These are phyloP conservation scores for Andrena praecox DNA, from an alignment of 2,888 invertebrate genomes.

Conservation along the genomic window DNA sequence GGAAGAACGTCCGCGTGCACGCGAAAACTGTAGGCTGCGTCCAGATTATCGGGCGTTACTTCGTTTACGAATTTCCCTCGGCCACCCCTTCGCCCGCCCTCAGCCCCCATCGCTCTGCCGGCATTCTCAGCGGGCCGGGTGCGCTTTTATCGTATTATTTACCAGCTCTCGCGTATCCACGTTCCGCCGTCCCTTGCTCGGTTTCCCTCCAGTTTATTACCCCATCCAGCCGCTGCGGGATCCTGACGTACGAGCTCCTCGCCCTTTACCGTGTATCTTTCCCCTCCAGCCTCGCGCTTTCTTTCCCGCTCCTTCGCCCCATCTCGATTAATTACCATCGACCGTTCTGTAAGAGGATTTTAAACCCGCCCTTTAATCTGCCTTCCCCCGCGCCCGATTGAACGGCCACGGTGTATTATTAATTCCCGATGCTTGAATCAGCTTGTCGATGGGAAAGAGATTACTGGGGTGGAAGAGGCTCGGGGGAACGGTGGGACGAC, in stretches of 20 bases:
- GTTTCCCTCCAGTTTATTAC: constrained; percentile 25
- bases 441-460: constrained; percentile 6
- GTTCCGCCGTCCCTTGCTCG: constrained; percentile 11
- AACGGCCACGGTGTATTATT: constrained; percentile 28
- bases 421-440: constrained; percentile 28
- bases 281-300: constrained; percentile 1
- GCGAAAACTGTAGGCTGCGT: constrained; percentile 77
- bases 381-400: constrained; percentile 17
- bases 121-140: constrained; percentile 8
- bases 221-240: constrained; percentile 16
- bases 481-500: constrained; percentile 15
- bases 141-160: constrained; percentile 71
- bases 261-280: constrained; percentile 26
- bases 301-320: background rate
- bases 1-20: constrained; percentile 82
- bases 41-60: constrained; percentile 77
- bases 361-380: constrained; percentile 35
- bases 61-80: constrained; percentile 72
- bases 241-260: constrained; percentile 49
- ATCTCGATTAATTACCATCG: constrained; percentile 57
- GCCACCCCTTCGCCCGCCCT: background rate
- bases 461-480: background rate
- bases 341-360: constrained; percentile 38
- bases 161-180: constrained; percentile 55
- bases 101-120: background rate